Conservation (phyloP, 2,113 vertebrate species). For the Chunga burmeisteri region DNA sequence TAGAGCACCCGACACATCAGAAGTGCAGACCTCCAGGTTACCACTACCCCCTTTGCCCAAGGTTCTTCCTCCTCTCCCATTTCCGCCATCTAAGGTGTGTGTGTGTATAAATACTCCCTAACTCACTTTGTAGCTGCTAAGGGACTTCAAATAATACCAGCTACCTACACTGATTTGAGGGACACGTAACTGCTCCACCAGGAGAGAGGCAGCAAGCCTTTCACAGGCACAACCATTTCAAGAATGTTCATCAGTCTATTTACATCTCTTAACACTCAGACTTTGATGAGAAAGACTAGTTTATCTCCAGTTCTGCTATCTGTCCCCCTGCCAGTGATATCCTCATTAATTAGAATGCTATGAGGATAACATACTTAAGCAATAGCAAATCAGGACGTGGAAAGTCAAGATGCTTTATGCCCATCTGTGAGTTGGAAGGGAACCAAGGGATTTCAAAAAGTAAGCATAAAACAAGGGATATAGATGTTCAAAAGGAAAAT, state of each 20-base stretch:
- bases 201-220: not conserved
- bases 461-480: not conserved
- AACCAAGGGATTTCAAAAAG: not conserved
- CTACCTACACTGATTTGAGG: not conserved
- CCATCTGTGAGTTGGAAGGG: not conserved
- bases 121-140: not conserved
- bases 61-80: not conserved
- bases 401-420: not conserved
- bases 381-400: not conserved
- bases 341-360: not conserved
- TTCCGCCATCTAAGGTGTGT: not conserved
- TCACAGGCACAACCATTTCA: not conserved
- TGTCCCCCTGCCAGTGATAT: not conserved
- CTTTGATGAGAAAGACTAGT: not conserved
- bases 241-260: not conserved
- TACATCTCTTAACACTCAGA: not conserved
- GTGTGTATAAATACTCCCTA: not conserved
- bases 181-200: not conserved
- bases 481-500: not conserved
- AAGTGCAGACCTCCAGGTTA: not conserved
- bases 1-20: not conserved
- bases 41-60: not conserved
- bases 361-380: not conserved
- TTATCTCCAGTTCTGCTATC: not conserved
- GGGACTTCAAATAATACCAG: not conserved